Base-by-base conservation (phyloP, 2,113 vertebrate genomes). In the Platanista minor region DNA sequence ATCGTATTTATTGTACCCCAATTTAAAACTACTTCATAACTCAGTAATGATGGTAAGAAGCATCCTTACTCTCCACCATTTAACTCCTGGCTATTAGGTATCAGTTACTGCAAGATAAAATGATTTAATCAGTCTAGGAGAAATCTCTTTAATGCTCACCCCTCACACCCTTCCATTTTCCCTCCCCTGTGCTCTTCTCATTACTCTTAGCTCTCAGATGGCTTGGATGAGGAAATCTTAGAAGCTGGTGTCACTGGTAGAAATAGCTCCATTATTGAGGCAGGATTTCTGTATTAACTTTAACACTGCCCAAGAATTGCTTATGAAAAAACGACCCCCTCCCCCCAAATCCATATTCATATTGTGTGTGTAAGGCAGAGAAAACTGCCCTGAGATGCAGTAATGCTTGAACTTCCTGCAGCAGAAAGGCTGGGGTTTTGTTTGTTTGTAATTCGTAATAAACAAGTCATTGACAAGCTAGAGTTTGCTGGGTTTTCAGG, bases 81-180 rank as follows among this genome's bases (percentile, higher is more conserved):
- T 90, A 90, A 90, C 72, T 90, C 64, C 15, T 75, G 81, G 69
- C 62, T 64, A 87, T 74, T 80, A 87, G 95, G 69, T 95, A 95
- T 95, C 96, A 93, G 89, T 93, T 96, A 95, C 80, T 91, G 89
- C 57, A 91, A 95, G 95, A 92, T 85, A 87, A 94, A 97, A 95
- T 90, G 84, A 85, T 83, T 92, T 90, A 91, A 92, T 94, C 93
- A 78, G 59, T 84, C 62, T 9, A 91, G 62, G 25, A 23, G 17
- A 94, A 95, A 84, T 94, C 77, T 94, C 78, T 96, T 95, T 87
- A 96, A 89, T 9, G 62, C 49, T 71, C 52, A 85, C 31, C 11
- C 49, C n/a, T 97, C 71, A n/a, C 71, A n/a, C 12, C 43, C 66
- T 90, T 77, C 69, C 75, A 52, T 77, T 67, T 23, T 6, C 15